Evolutionary conservation across 1,140 invertebrate species (phyloP).

Genomic region (Trypoxylus dichotomus): DNA sequence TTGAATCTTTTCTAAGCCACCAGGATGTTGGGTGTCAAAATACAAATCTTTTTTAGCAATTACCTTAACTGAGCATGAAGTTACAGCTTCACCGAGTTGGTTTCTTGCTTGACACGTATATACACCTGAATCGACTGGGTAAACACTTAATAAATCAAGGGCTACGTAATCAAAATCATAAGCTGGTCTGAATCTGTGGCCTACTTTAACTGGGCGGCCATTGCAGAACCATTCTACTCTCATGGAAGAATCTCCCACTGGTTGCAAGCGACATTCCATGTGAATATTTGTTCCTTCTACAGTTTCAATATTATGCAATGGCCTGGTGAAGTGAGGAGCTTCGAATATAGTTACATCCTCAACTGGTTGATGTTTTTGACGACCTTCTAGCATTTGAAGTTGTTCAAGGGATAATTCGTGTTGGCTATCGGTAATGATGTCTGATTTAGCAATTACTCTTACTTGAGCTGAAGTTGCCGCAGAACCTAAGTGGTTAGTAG

Average conservation of each 20-base stretch:
- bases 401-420: slow-evolving; percentile 93
- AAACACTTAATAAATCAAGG: slow-evolving; percentile 92
- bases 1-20: slow-evolving; percentile 87
- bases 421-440: slow-evolving; percentile 90
- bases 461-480: slow-evolving; percentile 91
- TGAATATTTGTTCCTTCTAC: slow-evolving; percentile 91
- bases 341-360: slow-evolving; percentile 81
- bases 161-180: slow-evolving; percentile 98
- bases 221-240: slow-evolving; percentile 97
- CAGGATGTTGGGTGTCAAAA: slow-evolving; percentile 82
- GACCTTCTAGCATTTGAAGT: slow-evolving; percentile 91
- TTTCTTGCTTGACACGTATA: slow-evolving; percentile 93
- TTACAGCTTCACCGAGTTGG: slow-evolving; percentile 91
- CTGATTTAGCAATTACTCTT: slow-evolving; percentile 78
- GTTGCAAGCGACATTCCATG: slow-evolving; percentile 88
- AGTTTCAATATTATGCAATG: slow-evolving; percentile 88
- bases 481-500: slow-evolving; percentile 87
- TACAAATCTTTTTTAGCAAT: slow-evolving; percentile 86
- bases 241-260: slow-evolving; percentile 94
- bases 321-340: slow-evolving; percentile 83
- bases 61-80: slow-evolving; percentile 84
- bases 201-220: slow-evolving; percentile 82
- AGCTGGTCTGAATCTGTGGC: slow-evolving; percentile 92
- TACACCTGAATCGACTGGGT: slow-evolving; percentile 95
- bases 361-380: slow-evolving; percentile 70